Percentiles rank a stretch among this genome's conserved stretches.
phyloP scores from a whole-genome alignment of 2,113 vertebrate genomes.

The Colistium nudipinnis region DNA sequence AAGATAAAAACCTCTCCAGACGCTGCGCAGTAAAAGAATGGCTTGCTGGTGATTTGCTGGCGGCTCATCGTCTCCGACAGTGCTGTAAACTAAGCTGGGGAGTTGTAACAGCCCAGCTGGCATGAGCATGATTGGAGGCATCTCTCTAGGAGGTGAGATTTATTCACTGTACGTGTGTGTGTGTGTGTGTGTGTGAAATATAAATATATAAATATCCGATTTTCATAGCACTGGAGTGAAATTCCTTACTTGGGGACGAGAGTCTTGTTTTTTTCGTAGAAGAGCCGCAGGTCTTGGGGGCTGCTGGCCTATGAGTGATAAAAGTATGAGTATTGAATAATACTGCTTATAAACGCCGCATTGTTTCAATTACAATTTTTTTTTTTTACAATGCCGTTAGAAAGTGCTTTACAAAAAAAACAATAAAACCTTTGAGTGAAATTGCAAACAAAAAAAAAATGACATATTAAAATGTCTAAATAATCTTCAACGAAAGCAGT shows the following conservation, averaged over 20 bases:
- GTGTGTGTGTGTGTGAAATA: no score
- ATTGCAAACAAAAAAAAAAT: no score
- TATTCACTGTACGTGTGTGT: not conserved
- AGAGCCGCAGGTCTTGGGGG: conserved; percentile 96
- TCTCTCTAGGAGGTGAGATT: not conserved
- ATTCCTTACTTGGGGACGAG: conserved; percentile 91
- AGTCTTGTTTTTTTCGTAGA: conserved; percentile 98
- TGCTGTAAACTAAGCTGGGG: conserved; percentile 3
- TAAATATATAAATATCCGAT: not conserved
- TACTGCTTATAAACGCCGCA: no score
- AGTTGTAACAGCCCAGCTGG: conserved; percentile 1
- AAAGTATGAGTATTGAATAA: no score
- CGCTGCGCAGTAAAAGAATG: not conserved
- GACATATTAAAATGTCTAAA: no score
- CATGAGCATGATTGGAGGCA: not conserved
- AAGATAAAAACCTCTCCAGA: not conserved
- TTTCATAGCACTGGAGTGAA: not conserved
- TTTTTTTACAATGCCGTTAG: no score
- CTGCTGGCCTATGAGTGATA: conserved; percentile 89
- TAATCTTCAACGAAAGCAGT: no score
- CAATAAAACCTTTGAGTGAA: no score
- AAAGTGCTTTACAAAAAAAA: no score
- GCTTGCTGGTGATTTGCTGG: not conserved
- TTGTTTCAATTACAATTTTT: no score
- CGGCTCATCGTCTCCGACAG: not conserved